Evolutionary conservation across 1,140 invertebrate species (phyloP), one percentile per base, ranked within the genome.

Genomic region (Caerostris darwini): DNA sequence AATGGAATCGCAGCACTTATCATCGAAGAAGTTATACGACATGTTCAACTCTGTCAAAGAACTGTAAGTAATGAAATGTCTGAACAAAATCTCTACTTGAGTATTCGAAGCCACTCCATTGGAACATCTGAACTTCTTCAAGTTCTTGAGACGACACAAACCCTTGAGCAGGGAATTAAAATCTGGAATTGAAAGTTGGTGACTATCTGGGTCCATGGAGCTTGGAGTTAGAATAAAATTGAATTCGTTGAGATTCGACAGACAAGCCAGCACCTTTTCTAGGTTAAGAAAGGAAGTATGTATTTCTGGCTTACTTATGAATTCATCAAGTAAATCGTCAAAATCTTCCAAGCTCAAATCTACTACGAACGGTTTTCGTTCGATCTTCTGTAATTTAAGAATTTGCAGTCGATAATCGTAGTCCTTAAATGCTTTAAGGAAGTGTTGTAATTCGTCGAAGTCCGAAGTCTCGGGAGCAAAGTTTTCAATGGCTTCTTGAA

Each of bases 141-240:
- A 50, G 5, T 87, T 71, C 4, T 17, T 0, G 3, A 87, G 50
- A 3, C 58, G 69, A 3, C 12, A 4, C 5, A 93, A 14, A 19
- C 92, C 83, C 59, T 56, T 86, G 3, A 93, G 34, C 10, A 93
- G 56, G 0, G 61, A 87, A 69, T 93, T 93, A 56, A 93, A 93
- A 58, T 93, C 92, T 10, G 82, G 19, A 53, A 59, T 54, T 2
- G 82, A 71, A 0, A 93, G 19, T 2, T 50, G n/a, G 53, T 56
- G 7, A 5, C 5, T 50, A 0, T 71, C 67, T 4, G 14, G n/a
- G 57, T 93, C 92, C 34, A 93, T 17, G 6, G 17, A 93, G 8
- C 56, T 71, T 3, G 92, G 82, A 5, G 17, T 59, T 8, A 69
- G 12, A 10, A 53, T 59, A 19, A 93, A 87, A n/a, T 7, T 50